A percentile compares a stretch with the other conserved stretches of the same genome.
phyloP scores from a whole-genome alignment of 2,888 invertebrate species.

The Brachyptera putata region DNA sequence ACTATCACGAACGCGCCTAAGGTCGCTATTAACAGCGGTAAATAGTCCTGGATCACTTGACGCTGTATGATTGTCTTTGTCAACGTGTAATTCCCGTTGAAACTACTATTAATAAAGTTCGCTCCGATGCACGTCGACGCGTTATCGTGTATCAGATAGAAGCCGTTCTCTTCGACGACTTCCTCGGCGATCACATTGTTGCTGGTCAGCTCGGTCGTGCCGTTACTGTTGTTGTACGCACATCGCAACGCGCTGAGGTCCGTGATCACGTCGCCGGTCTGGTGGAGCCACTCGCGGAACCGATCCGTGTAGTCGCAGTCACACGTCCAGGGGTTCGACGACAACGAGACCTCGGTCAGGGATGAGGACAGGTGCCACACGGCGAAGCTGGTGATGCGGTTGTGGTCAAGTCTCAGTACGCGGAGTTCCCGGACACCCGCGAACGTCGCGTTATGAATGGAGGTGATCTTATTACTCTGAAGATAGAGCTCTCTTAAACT shows the following conservation, averaged over 20 bases:
- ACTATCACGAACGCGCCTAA: conserved; percentile 64
- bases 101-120: conserved; percentile 56
- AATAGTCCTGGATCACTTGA: conserved; percentile 69
- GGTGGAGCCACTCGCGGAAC: conserved; percentile 71
- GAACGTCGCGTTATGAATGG: conserved; percentile 69
- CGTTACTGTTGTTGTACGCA: conserved; percentile 51
- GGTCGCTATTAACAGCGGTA: conserved; percentile 67
- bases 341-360: conserved; percentile 61
- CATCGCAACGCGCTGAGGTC: conserved; percentile 65
- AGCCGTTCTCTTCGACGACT: conserved; percentile 43
- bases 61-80: conserved; percentile 67
- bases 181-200: conserved; percentile 55
- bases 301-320: conserved; percentile 74
- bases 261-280: conserved; percentile 58
- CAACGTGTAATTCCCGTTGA: conserved; percentile 64
- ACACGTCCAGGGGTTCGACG: conserved; percentile 77
- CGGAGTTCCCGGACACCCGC: conserved; percentile 59
- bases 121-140: conserved; percentile 61
- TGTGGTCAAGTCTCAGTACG: conserved; percentile 66
- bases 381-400: conserved; percentile 62
- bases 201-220: conserved; percentile 47
- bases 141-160: conserved; percentile 50
- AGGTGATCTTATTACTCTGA: conserved; percentile 66
- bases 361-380: conserved; percentile 67
- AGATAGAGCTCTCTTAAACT: conserved; percentile 67